phyloP scores from a whole-genome alignment of 2,113 vertebrate species.

The Forbesichthys agassizii region DNA sequence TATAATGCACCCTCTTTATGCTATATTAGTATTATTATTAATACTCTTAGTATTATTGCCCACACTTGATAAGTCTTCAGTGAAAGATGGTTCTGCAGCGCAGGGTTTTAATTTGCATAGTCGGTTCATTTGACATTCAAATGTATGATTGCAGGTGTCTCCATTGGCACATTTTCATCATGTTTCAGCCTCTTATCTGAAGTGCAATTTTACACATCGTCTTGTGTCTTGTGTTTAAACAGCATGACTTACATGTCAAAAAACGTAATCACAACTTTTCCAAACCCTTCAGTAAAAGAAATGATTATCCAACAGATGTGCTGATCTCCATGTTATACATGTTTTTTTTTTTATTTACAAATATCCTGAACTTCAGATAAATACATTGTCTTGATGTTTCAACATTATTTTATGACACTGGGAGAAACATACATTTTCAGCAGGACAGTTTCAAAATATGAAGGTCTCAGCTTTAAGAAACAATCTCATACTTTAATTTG shows the following conservation, averaged over 20 bases:
- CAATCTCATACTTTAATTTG: not conserved
- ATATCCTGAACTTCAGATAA: too few species aligned
- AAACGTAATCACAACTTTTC: not conserved
- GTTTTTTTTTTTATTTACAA: too few species aligned
- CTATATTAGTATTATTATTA: too few species aligned
- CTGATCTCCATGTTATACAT: not conserved
- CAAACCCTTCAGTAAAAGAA: not conserved
- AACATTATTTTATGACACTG: not conserved
- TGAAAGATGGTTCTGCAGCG: not conserved
- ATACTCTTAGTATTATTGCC: too few species aligned
- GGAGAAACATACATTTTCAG: not conserved
- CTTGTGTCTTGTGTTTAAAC: too few species aligned
- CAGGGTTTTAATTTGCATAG: not conserved
- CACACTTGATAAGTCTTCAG: too few species aligned
- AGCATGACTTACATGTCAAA: too few species aligned
- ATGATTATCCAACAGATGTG: not conserved
- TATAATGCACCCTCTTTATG: too few species aligned
- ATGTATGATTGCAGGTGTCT: not conserved
- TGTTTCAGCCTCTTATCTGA: not conserved
- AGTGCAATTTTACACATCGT: conserved; percentile 7
- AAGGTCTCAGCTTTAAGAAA: conserved; percentile 9
- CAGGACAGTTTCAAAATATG: conserved; percentile 32
- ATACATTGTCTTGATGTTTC: too few species aligned
- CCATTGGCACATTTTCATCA: not conserved
- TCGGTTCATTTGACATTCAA: not conserved